Evolutionary conservation across 2,888 invertebrate species (phyloP), one percentile per base, ranked within the genome.

Genomic region (Antheraea yamamai): DNA sequence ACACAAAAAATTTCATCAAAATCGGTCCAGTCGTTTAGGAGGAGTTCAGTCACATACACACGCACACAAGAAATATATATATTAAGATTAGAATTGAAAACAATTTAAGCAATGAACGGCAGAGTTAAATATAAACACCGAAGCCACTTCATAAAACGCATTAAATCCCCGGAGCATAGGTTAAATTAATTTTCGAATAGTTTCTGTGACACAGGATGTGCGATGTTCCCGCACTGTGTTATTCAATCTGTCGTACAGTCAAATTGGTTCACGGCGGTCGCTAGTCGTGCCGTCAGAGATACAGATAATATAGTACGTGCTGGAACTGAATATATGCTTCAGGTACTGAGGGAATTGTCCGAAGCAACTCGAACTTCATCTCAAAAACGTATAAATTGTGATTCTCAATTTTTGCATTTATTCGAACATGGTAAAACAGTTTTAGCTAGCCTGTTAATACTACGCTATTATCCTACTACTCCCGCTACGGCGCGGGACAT

Each of bases 161-260:
- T 26, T 16, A 26, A 12, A 12, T 1, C 23, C 10, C 23, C 23
- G 26, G 64, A 26, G 26, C 26, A 64, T 26, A 64, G 26, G 26
- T 35, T 61, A 39, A 39, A 35, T 55, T 61, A 73, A 58, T 73
- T 73, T 55, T 30, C 30, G n/a, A 58, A 58, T 61, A n/a, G 64
- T 61, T 20, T 73, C 73, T 52, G 35, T 39, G 55, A 73, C 39
- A 18, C 35, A 70, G 39, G 8, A n/a, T 30, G 61, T 61, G 30
- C 39, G 35, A 20, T 30, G 61, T 39, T n/a, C 61, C 61, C 7
- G 61, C 39, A 39, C 61, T 30, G 61, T 18, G 73, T 73, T 73
- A 73, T 61, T 73, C 35, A 61, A 73, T 73, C 73, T 39, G 35
- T 20, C 30, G 73, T 73, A 73, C 55, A 16, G 73, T 61, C 73